Percentiles rank a stretch among this genome's conserved stretches.
Conservation (phyloP, 2,797 vertebrate species). For the Platyrinchus mystaceus region DNA sequence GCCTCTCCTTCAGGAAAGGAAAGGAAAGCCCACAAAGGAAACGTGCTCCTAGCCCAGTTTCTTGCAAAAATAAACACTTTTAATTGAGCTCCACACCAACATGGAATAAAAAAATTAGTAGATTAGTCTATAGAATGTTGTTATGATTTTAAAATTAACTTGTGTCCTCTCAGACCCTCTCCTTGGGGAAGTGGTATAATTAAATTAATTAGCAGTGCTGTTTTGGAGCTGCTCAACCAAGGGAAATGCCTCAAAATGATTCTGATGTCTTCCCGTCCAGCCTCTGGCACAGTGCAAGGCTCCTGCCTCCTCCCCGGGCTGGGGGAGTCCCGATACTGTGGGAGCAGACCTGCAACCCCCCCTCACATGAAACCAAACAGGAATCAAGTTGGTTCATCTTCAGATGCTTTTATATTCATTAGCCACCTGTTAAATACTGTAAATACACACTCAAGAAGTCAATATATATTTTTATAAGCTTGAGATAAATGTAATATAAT, state of each 20-base stretch:
- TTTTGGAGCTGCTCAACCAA: neutral
- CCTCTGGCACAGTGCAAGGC: neutral
- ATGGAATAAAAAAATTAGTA: neutral
- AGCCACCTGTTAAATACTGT: constrained; percentile 84
- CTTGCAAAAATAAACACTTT: neutral
- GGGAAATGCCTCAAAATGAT: neutral
- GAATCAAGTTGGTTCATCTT: constrained; percentile 39
- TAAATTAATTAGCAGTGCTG: constrained; percentile 34
- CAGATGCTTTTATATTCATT: constrained; percentile 67
- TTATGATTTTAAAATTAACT: constrained; percentile 5
- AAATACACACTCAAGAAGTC: constrained; percentile 89
- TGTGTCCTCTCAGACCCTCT: constrained; percentile 8
- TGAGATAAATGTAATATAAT: constrained; percentile 82
- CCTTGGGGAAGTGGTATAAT: neutral
- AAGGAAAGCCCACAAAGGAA: neutral
- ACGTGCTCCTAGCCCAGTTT: neutral
- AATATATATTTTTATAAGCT: constrained; percentile 93
- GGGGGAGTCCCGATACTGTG: neutral
- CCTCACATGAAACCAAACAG: neutral
- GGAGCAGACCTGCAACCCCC: neutral
- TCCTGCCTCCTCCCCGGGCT: neutral
- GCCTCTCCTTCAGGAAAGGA: neutral
- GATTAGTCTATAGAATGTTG: neutral
- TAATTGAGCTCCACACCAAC: neutral
- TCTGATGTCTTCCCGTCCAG: neutral